Conservation (phyloP, 35 echinoderm and acorn worm genomes). For the Stichopus chloronotus region DNA sequence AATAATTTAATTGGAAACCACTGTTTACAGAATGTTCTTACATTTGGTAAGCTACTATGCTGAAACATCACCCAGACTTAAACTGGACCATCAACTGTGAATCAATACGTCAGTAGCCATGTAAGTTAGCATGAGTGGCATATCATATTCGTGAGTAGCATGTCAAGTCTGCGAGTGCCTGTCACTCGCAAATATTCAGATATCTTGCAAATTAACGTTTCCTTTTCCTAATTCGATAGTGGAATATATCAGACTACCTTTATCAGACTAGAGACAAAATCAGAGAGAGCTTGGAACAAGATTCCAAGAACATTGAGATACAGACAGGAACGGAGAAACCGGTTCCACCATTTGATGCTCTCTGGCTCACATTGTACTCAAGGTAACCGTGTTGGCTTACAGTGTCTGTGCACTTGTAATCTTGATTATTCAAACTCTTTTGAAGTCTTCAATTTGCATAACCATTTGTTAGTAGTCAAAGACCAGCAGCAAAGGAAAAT, state of each 20-base stretch:
- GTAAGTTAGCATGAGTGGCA: too few relatives aligned
- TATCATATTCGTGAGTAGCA: too few relatives aligned
- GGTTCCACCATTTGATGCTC: conserved; percentile 96
- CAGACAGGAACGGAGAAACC: conserved; percentile 67
- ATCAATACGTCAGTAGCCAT: too few relatives aligned
- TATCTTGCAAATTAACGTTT: neutral
- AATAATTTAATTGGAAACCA: too few relatives aligned
- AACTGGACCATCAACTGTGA: too few relatives aligned
- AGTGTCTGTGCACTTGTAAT: neutral
- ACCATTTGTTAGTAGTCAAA: too few relatives aligned
- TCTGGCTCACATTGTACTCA: conserved; percentile 94
- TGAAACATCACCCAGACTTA: too few relatives aligned
- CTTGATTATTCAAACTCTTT: neutral
- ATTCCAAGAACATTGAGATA: conserved; percentile 63
- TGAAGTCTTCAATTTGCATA: neutral
- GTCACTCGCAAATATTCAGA: too few relatives aligned
- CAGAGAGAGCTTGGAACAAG: conserved; percentile 72
- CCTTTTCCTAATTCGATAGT: conserved; percentile 63
- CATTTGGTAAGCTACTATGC: too few relatives aligned
- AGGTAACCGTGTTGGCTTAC: conserved; percentile 36
- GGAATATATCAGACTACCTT: conserved; percentile 99
- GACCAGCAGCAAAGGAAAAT: too few relatives aligned
- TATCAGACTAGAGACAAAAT: conserved; percentile 97
- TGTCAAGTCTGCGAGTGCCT: too few relatives aligned
- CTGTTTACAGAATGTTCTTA: too few relatives aligned